A percentile compares a stretch with the other conserved stretches of the same genome.
These are phyloP conservation scores for Zoanthus sociatus DNA, from an alignment of 92 coral and sea anemone genomes.

Conservation along the genomic window DNA sequence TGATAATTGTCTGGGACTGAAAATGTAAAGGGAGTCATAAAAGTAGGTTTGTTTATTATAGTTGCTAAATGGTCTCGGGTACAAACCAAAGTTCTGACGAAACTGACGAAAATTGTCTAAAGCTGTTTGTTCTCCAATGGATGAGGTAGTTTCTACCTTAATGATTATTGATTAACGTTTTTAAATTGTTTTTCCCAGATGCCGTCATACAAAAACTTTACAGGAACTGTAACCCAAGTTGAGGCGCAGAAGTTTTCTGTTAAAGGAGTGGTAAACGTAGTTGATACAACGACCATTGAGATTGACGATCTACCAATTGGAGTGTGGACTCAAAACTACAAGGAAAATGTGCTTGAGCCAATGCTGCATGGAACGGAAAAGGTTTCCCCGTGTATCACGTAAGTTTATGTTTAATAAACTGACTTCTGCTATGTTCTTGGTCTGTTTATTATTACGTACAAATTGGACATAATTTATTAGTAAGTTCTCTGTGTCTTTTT, in stretches of 20 bases:
- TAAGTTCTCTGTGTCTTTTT: too few species aligned
- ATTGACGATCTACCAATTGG: slow-evolving; percentile 89
- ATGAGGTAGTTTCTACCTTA: too few species aligned
- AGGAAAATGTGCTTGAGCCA: slow-evolving; percentile 92
- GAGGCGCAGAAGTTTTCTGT: slow-evolving; percentile 72
- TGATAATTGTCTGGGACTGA: too few species aligned
- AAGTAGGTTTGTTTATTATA: too few species aligned
- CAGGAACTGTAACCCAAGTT: slow-evolving; percentile 72
- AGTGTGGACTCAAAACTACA: slow-evolving; percentile 93
- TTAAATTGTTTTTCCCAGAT: slow-evolving; percentile 36
- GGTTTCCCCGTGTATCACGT: slow-evolving; percentile 84
- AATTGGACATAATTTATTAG: too few species aligned
- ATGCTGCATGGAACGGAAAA: slow-evolving; percentile 98
- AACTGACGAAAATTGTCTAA: too few species aligned
- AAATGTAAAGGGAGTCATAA: too few species aligned
- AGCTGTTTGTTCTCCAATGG: too few species aligned
- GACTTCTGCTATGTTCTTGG: neutral
- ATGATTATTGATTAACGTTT: neutral
- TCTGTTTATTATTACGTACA: neutral
- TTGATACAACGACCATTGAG: slow-evolving; percentile 82
- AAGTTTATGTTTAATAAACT: slow-evolving; percentile 27
- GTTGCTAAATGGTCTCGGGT: too few species aligned
- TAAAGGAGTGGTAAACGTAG: slow-evolving; percentile 77
- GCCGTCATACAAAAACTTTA: slow-evolving; percentile 93
- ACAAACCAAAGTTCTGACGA: too few species aligned